Percentiles rank a stretch among this genome's conserved stretches.
phyloP scores from a whole-genome alignment of 2,113 vertebrate species.

The Electrona antarctica region DNA sequence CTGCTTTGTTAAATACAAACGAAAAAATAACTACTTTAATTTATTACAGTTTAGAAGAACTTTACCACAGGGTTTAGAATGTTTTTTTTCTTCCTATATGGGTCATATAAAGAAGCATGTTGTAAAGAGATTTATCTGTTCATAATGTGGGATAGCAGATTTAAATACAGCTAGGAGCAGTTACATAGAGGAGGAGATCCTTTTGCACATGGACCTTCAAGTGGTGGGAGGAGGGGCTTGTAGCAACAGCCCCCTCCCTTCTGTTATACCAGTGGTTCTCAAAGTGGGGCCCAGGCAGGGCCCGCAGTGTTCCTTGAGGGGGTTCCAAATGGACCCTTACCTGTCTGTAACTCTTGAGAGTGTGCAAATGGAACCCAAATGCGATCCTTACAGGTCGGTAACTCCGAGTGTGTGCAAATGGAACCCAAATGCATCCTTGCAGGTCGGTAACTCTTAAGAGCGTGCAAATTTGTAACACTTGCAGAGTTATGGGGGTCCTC shows the following conservation, averaged over 20 bases:
- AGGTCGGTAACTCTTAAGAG: too few relatives aligned
- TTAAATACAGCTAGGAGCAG: constrained; percentile 52
- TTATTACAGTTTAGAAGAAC: constrained; percentile 64
- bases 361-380: too few relatives aligned
- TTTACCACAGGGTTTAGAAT: constrained; percentile 69
- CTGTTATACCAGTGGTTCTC: constrained; percentile 5
- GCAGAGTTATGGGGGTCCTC: too few relatives aligned
- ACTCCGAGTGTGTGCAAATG: too few relatives aligned
- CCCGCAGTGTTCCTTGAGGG: too few relatives aligned
- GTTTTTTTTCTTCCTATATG: constrained; percentile 45
- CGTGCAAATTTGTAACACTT: too few relatives aligned
- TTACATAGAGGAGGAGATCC: constrained; percentile 39
- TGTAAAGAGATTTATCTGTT: constrained; percentile 74
- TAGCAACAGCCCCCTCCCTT: constrained; percentile 53
- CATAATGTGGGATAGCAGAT: constrained; percentile 45
- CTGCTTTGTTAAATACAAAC: constrained; percentile 49
- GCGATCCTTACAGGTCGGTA: too few relatives aligned
- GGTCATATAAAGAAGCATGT: constrained; percentile 71
- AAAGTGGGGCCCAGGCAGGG: too few relatives aligned
- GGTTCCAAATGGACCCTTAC: too few relatives aligned
- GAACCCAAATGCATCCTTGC: too few relatives aligned
- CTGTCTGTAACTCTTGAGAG: too few relatives aligned
- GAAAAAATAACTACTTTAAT: constrained; percentile 56
- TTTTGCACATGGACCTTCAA: constrained; percentile 77
- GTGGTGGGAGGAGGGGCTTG: constrained; percentile 51